Percentiles rank a stretch among this genome's conserved stretches.
Evolutionary conservation across 2,797 vertebrate genomes (phyloP).

Genomic region (Eidolon dupreanum): DNA sequence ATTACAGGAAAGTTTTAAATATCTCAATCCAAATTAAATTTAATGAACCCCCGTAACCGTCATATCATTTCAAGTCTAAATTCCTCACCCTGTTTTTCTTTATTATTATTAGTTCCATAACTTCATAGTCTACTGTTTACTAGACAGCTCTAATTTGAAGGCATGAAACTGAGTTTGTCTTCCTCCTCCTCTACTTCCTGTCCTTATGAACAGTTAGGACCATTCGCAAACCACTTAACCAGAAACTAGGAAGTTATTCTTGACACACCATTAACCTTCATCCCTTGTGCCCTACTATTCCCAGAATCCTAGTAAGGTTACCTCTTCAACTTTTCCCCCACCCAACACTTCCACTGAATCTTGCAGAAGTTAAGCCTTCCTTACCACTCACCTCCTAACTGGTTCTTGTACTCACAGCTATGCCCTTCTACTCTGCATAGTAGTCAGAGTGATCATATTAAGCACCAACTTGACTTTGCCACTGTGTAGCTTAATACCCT

Average conservation of each 20-base stretch:
- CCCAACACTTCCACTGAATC: not conserved
- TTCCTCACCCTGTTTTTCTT: not conserved
- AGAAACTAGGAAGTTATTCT: not conserved
- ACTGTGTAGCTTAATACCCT: not conserved
- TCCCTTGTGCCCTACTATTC: not conserved
- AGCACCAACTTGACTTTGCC: not conserved
- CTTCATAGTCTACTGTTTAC: not conserved
- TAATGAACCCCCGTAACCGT: not conserved
- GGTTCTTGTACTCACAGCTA: not conserved
- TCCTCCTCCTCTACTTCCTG: not conserved
- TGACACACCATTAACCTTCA: not conserved
- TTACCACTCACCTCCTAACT: not conserved
- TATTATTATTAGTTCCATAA: not conserved
- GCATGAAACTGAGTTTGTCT: not conserved
- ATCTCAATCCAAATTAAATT: not conserved
- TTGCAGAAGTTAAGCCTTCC: not conserved
- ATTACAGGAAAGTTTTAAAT: not conserved
- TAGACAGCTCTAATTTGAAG: not conserved
- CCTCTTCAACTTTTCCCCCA: not conserved
- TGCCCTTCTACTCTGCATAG: not conserved
- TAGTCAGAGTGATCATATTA: not conserved
- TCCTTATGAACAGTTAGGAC: not conserved
- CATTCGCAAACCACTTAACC: not conserved
- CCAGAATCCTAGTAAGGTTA: not conserved
- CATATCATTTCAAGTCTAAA: not conserved